Evolutionary conservation across 2,888 invertebrate genomes (phyloP), one percentile per base, ranked within the genome.

Genomic region (Pollenia labialis): DNA sequence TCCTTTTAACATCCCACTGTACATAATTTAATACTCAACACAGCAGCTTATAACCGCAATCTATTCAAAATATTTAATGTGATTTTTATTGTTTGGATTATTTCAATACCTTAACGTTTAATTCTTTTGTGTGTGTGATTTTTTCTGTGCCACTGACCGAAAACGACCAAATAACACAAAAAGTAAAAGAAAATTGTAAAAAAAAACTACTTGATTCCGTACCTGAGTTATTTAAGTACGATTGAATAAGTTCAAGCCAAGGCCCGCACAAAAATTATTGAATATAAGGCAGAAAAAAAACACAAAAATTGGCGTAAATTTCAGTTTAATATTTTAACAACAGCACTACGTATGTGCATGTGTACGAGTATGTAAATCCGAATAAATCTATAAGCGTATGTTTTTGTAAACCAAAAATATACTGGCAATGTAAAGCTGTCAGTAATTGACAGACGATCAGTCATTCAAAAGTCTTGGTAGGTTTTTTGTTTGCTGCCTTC

Each of bases 71-170:
- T 52, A 52, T 7, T 62, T 42, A 40, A 18, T 16, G 1, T 50
- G 40, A 75, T 75, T 18, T 50, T 50, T 66, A 50, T 56, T 56
- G 46, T 16, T 48, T 56, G 46, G 12, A 48, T 77, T 66, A 66
- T 46, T 40, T 79, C 7, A 48, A 40, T 58, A 50, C 48, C 12
- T 14, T 6, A 69, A 69, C 40, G 32, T 60, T 48, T 60, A 42
- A 77, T 14, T 44, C 32, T 23, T 75, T 62, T 69, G 32, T 32
- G 32, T 60, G 14, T 16, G 40, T 54, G 23, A 42, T 32, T 72
- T 69, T 81, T 81, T 85, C 81, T 83, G 87, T 80, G 82, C 82
- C 85, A 85, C 68, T 82, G 82, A 81, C 86, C 71, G 64, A 18
- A 76, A 72, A 60, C 16, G 14, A 77, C 50, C 18, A 42, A 62